phyloP scores from a whole-genome alignment of 2,797 vertebrate genomes.

The Pterois miles region DNA sequence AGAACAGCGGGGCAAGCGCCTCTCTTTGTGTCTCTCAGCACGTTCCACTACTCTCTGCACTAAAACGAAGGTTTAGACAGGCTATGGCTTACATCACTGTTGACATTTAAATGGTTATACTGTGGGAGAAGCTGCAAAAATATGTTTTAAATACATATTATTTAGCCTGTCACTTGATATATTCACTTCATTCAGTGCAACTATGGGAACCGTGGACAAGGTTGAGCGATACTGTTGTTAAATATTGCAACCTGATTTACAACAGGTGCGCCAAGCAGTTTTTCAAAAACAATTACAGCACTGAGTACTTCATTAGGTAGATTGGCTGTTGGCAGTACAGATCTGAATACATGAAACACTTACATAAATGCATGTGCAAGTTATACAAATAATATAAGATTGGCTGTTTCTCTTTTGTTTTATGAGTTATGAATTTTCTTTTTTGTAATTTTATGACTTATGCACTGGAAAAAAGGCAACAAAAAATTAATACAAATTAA shows the following conservation, averaged over 20 bases:
- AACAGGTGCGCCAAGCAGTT: neutral
- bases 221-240: constrained; percentile 18
- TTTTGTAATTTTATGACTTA: neutral
- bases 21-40: constrained; percentile 65
- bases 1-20: constrained; percentile 71
- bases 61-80: constrained; percentile 43
- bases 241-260: constrained; percentile 25
- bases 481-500: too few relatives aligned
- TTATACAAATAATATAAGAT: neutral
- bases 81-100: constrained; percentile 21
- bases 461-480: neutral
- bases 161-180: neutral
- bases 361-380: neutral
- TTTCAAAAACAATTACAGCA: constrained; percentile 6
- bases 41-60: constrained; percentile 36
- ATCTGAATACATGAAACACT: neutral
- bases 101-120: constrained; percentile 17
- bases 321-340: neutral
- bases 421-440: neutral
- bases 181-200: constrained; percentile 9
- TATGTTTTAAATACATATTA: constrained; percentile 4
- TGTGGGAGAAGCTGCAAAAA: neutral
- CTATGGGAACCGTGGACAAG: neutral
- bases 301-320: neutral
- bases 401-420: neutral